Evolutionary conservation across 2,113 vertebrate species (phyloP), one percentile per base, ranked within the genome.

Genomic region (Oenanthe melanoleuca): DNA sequence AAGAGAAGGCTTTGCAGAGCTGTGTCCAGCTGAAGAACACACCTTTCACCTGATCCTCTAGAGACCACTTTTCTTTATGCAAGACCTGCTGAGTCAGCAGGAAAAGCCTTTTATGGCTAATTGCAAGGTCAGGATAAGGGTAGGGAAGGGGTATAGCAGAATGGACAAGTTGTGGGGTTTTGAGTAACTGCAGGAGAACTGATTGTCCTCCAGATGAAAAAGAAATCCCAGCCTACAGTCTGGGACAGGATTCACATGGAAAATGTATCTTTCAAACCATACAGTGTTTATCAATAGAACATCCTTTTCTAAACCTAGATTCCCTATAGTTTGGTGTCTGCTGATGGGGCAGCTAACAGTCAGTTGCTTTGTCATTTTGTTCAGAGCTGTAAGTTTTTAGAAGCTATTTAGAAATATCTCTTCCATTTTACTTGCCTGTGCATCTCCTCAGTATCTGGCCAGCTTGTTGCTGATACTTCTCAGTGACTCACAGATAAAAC

Each of bases 401-500:
- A 73, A 85, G 50, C 60, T 69, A 49, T 78, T 88, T 82, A 80
- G 80, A 94, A 96, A 91, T 1, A 3, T 22, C 73, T 78, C 52
- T 89, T 86, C 67, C 64, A 56, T 89, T 93, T 91, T 82, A 38
- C 56, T 94, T 92, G 83, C n/a, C 60, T 88, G 34, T 73, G 14
- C 38, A 80, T 89, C 67, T 81, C 42, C 55, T 47, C 1, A 3
- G 47, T 81, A 44, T 81, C 85, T 89, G 53, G 70, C 57, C 74
- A 88, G 80, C 78, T 92, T 88, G 73, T 72, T 80, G 71, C 53
- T 88, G 80, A 89, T 66, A 89, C 69, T 92, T 93, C 50, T 61
- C 34, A 65, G 84, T 91, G 84, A 95, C 63, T 95, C 91, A 91
- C 88, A 95, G 80, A 97, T 77, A 87, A 87, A 95, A 88, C 26